Base-by-base conservation (phyloP, 2,888 invertebrate species). In the Xestia rhomboidea region DNA sequence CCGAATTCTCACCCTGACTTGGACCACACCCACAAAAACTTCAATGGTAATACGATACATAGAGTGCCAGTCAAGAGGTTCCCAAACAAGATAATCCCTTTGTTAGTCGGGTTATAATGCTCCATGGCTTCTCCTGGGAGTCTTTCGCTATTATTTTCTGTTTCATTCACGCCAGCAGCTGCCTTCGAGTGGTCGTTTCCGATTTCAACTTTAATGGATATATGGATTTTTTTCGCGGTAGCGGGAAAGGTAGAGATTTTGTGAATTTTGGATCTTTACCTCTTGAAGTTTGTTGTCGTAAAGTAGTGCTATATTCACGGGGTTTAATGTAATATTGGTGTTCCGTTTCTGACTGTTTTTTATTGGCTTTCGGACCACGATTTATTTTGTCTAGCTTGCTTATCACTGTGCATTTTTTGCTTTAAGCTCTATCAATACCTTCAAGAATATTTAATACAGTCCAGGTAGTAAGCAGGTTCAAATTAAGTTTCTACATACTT, bases 31-130 rank as follows among this genome's bases (percentile, higher is more conserved):
- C 91, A 95, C 94, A 95, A 95, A 95, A 95, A 95, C 93, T 94
- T 84, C 81, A 94, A 95, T 93, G 90, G 95, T 94, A 95, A 95
- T 94, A 93, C 93, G 95, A 95, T 95, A 94, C 92, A 94, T 92
- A 93, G 94, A 95, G 95, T 93, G 93, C 93, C 94, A 94, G 95
- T 95, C 96, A 95, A 96, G 96, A 96, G 95, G 95, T 95, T 95
- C 95, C 94, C 95, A 95, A 96, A 96, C 96, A 96, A 95, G 95
- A 96, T 95, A 95, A 95, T 95, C 95, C 95, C 95, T 94, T 95
- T 95, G 95, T 95, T 95, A 94, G 94, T 91, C 91, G 92, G 91
- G 93, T 93, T 94, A 95, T 95, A 95, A 95, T 95, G 87, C 83
- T 83, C 71, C 71, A 81, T 78, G 94, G 95, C 92, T 91, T 93